Base-by-base conservation (phyloP, 2,888 invertebrate genomes). In the Folsomia candida region DNA sequence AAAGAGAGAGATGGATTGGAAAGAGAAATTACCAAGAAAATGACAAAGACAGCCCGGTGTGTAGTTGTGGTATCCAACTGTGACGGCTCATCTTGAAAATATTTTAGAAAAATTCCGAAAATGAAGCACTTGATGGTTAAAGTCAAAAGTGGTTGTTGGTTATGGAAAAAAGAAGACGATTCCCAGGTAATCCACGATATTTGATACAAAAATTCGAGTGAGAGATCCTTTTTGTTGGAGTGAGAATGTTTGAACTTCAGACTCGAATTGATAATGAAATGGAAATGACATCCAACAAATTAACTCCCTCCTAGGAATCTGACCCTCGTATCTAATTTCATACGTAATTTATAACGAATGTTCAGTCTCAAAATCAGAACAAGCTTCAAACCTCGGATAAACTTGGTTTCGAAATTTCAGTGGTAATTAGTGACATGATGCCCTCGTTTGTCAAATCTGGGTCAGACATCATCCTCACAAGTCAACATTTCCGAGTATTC, bases 251-350 rank as follows among this genome's bases (percentile, higher is more conserved):
- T 58, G 67, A 65, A 60, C 51, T 63, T 67, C 66, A 66, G 69
- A 67, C 25, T 65, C 69, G 73, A 71, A 75, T 75, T 61, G 58
- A 71, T 75, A 75, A 75, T 75, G 75, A 73, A 75, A 75, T 73
- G 62, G 73, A 75, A 73, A 73, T 75, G 75, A 75, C 75, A 75
- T 73, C 65, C 70, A 75, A 75, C 75, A 75, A 75, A 75, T 75
- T 75, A 75, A 75, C 75, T 75, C 73, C 65, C 60, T 68, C 65
- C 65, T 67, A 68, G 68, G 66, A 70, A 64, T 51, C 51, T 47
- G 22, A 14, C 25, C 47, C 18, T 47, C 47, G 47, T 9, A 47
- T 47, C 47, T 18, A 47, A 47, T 47, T 47, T 47, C 47, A 47
- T 47, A 18, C 47, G 47, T 47, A 47, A 47, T 47, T 18, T 47